Evolutionary conservation across 2,888 invertebrate species (phyloP).

Genomic region (Drosophila paracracens): DNA sequence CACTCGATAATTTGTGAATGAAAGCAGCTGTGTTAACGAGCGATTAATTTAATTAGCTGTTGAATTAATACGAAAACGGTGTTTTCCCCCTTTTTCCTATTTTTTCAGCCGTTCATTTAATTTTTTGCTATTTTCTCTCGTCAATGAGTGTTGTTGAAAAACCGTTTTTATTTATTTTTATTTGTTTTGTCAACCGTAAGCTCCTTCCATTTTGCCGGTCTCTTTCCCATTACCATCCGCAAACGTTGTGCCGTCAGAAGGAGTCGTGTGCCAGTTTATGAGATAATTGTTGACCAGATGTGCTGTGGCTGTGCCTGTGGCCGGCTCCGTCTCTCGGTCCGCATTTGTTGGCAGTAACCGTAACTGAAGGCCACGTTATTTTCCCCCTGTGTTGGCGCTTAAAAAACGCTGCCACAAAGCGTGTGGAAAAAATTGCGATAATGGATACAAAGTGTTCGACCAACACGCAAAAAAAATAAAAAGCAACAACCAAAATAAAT

Average conservation of each 20-base stretch:
- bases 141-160: slow-evolving; percentile 23
- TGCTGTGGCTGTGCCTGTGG: slow-evolving; percentile 16
- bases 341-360: background rate
- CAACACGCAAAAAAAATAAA: slow-evolving; percentile 16
- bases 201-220: background rate
- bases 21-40: slow-evolving; percentile 5
- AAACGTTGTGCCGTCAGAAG: background rate
- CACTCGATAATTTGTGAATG: background rate
- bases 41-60: slow-evolving; percentile 33
- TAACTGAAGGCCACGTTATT: background rate
- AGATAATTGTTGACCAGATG: slow-evolving; percentile 60
- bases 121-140: slow-evolving; percentile 22
- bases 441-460: slow-evolving; percentile 46
- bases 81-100: background rate
- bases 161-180: background rate
- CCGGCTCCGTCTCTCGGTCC: background rate
- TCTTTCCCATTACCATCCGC: background rate
- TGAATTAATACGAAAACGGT: slow-evolving; percentile 6
- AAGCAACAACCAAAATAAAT: slow-evolving; percentile 1
- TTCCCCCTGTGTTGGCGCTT: slow-evolving; percentile 9
- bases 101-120: background rate
- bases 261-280: slow-evolving; percentile 38
- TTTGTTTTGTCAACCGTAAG: background rate
- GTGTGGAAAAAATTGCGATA: slow-evolving; percentile 38
- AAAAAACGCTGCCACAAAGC: slow-evolving; percentile 36